Conservation (phyloP, 2,797 vertebrate species). For the Presbytis comata region DNA sequence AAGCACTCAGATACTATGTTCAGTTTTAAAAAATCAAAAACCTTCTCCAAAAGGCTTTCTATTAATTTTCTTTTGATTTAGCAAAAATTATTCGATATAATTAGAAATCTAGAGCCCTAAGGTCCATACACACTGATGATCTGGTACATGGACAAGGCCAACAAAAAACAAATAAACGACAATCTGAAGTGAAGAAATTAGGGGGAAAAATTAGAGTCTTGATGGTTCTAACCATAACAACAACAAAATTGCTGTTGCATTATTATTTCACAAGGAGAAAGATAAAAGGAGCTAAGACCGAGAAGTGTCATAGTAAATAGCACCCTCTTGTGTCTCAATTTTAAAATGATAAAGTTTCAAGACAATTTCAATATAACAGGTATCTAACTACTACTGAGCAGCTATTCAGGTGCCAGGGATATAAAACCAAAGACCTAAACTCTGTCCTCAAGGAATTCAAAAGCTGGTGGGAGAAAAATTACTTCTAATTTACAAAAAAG, state of each 20-base stretch:
- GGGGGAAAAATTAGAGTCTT: neutral
- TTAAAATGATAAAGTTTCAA: slow-evolving; percentile 28
- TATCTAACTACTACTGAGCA: neutral
- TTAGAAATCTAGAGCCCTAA: neutral
- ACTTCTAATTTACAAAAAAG: slow-evolving; percentile 1
- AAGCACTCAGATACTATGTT: slow-evolving; percentile 11
- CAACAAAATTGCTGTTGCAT: neutral
- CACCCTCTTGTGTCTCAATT: slow-evolving; percentile 58
- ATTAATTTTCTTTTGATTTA: slow-evolving; percentile 33
- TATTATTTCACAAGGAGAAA: slow-evolving; percentile 46
- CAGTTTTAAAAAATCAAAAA: slow-evolving; percentile 2
- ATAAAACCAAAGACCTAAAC: neutral
- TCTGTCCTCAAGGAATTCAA: slow-evolving; percentile 34
- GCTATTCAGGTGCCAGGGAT: neutral
- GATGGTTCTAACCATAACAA: neutral
- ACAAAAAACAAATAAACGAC: neutral
- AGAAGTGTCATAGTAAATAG: slow-evolving; percentile 31
- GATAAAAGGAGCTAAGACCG: neutral
- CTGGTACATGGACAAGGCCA: neutral
- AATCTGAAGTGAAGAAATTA: slow-evolving; percentile 3
- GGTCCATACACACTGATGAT: neutral
- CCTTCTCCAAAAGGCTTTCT: neutral
- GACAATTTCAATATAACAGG: neutral
- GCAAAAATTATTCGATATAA: slow-evolving; percentile 25
- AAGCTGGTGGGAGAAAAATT: neutral